phyloP scores from a whole-genome alignment of 2,113 vertebrate species.

The Manacus vitellinus region DNA sequence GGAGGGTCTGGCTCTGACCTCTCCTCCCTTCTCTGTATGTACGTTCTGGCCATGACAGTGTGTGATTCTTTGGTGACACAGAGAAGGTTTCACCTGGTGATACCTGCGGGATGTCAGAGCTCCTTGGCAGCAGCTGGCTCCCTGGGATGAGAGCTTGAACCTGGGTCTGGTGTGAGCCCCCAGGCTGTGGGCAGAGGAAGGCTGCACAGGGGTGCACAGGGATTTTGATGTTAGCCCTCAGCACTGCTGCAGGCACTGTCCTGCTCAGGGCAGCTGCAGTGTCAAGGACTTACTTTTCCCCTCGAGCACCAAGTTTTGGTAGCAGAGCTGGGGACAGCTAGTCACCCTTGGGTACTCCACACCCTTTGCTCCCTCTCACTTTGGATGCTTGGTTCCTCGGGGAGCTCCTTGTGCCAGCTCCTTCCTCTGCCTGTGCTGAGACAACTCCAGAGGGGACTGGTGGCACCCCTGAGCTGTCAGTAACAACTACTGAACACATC shows the following conservation, averaged over 20 bases:
- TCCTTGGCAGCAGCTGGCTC: not conserved
- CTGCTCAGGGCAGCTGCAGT: not conserved
- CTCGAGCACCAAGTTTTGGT: not conserved
- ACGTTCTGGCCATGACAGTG: accelerated
- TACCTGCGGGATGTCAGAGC: not conserved
- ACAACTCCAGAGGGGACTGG: not conserved
- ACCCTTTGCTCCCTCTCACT: not conserved
- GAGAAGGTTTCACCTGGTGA: not conserved
- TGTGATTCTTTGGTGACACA: not conserved
- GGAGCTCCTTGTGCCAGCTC: not conserved
- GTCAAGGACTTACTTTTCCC: too few relatives aligned
- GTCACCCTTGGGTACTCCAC: not conserved
- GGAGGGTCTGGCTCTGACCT: not conserved
- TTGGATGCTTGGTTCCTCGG: accelerated
- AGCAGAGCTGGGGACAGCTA: not conserved
- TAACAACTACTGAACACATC: accelerated
- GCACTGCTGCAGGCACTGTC: not conserved
- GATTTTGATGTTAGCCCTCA: not conserved
- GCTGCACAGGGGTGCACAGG: accelerated
- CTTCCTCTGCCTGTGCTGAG: not conserved
- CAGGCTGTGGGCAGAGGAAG: accelerated
- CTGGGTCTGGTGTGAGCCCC: not conserved
- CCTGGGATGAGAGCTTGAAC: not conserved
- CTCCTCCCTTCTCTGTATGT: not conserved
- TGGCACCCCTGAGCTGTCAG: not conserved